Conservation (phyloP, 2,797 vertebrate genomes). For the Gallinago stenura region DNA sequence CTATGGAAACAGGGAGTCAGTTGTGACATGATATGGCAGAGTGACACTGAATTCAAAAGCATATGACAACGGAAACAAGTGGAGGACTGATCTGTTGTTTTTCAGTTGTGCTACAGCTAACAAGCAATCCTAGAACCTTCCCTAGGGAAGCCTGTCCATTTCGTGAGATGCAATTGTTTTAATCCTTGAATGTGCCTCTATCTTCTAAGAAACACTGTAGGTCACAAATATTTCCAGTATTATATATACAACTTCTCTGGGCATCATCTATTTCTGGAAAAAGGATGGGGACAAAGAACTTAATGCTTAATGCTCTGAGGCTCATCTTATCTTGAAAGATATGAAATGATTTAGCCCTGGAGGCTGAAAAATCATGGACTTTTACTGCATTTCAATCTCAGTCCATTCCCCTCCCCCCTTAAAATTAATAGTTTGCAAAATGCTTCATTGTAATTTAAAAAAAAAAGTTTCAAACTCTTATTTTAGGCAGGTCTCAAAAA, state of each 20-base stretch:
- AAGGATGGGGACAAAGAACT: neutral
- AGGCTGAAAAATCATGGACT: neutral
- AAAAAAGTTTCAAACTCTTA: neutral
- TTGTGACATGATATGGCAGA: slow-evolving; percentile 7
- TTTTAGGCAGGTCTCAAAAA: neutral
- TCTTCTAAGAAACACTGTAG: neutral
- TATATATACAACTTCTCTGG: neutral
- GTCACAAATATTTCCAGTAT: rapidly evolving
- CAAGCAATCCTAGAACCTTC: neutral
- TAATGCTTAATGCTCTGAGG: neutral
- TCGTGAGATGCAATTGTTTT: neutral
- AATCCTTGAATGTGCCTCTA: neutral
- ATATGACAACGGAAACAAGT: slow-evolving; percentile 2
- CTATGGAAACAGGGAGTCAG: neutral
- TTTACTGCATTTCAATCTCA: neutral
- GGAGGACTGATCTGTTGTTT: slow-evolving; percentile 9
- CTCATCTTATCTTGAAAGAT: neutral
- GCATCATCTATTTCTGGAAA: neutral
- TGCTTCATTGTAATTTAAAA: neutral
- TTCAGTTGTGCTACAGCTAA: slow-evolving; percentile 15
- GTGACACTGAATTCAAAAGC: slow-evolving; percentile 1
- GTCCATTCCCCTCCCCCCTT: rapidly evolving
- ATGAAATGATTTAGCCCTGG: neutral
- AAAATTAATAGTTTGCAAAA: neutral
- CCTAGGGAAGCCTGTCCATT: neutral